phyloP scores from a whole-genome alignment of 2,113 vertebrate genomes.

The Nipponia nippon region DNA sequence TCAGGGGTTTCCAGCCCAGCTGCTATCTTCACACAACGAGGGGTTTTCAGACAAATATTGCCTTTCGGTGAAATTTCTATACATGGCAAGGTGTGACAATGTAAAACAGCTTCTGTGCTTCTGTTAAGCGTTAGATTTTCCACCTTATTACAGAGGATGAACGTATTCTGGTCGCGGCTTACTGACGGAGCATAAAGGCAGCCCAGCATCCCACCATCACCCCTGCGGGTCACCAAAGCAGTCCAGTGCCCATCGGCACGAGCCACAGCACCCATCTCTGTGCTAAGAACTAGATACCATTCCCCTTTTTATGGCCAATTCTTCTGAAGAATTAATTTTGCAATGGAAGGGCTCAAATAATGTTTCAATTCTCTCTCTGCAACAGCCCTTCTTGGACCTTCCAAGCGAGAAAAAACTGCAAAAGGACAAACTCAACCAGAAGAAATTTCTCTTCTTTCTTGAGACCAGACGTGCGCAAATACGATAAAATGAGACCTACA shows the following conservation, averaged over 20 bases:
- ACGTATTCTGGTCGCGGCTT: too few species aligned
- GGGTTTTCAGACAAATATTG: background rate
- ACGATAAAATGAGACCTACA: background rate
- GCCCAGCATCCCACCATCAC: background rate
- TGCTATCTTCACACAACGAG: background rate
- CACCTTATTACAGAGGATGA: background rate
- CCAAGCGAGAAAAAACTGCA: background rate
- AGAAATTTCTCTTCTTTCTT: background rate
- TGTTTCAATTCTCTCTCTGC: background rate
- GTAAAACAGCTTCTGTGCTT: background rate
- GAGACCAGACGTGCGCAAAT: too few species aligned
- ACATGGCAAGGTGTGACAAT: accelerated
- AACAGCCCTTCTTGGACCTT: background rate
- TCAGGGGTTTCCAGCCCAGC: background rate
- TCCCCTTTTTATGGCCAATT: background rate
- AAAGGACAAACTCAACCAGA: background rate
- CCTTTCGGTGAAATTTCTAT: background rate
- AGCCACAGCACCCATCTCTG: background rate
- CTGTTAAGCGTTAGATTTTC: background rate
- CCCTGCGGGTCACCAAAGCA: too few species aligned
- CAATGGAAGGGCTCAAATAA: background rate
- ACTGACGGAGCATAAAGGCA: background rate
- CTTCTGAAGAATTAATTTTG: background rate
- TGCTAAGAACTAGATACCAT: too few species aligned
- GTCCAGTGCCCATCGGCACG: background rate